Base-by-base conservation (phyloP, 92 coral and sea anemone genomes). In the Heliopora coerulea region DNA sequence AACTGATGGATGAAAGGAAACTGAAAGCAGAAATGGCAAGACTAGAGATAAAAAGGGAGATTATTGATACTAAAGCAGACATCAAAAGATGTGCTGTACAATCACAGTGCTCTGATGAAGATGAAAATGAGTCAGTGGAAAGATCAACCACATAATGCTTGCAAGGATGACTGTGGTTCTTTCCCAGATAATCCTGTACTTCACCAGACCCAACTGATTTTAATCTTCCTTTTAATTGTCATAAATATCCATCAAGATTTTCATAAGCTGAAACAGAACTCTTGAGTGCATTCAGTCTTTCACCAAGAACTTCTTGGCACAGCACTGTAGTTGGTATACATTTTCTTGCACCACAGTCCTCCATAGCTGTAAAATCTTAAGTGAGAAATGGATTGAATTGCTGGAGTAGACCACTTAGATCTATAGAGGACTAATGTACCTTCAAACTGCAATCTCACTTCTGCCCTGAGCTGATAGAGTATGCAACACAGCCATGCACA, bases 51-150 rank as follows among this genome's bases (percentile, higher is more conserved):
- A 68, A 68, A 23, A 29, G 11, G 21, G 62, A 70, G 58, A 35
- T 70, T 30, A 70, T 70, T 17, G 77, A 70, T 26, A 32, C 77
- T 70, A 34, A 26, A 54, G 31, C 49, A 35, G 77, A 70, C 27
- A 49, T 70, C 34, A 52, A 25, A 23, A 52, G 17, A 19, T 70
- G 77, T 54, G 64, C 30, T 9, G 0, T 70, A 4, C 63, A 70
- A 56, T 70, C 77, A 3, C 62, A 25, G 42, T 52, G 39, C 33
- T 70, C 63, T 0, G 40, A 48, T n/a, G 74, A 23, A 14, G 74
- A 67, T 67, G 58, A 67, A 9, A 35, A 41, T n/a, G 74, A 27
- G 31, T 67, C 54, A 0, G 59, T 3, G 8, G 39, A 24, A 46
- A 46, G 52, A 46, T 46, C 52, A 46, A n/a, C 10, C 7, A 46